A percentile compares a stretch with the other conserved stretches of the same genome.
Conservation (phyloP, 2,113 vertebrate genomes). For the Onychostoma macrolepis region DNA sequence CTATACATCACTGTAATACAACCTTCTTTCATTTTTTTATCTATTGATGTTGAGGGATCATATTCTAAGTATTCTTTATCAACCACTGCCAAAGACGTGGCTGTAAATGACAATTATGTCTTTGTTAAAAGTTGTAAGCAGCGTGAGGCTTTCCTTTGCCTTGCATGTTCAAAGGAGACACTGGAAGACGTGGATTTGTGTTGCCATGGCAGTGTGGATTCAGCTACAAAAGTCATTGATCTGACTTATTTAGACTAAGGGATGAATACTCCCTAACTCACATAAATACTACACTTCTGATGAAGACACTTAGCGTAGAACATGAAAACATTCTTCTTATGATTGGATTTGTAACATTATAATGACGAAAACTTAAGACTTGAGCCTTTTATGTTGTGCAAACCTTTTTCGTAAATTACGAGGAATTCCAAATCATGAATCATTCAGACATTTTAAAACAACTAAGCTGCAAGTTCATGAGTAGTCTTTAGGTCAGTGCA, state of each 20-base stretch:
- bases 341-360: not conserved
- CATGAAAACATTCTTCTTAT: not conserved
- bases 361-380: not conserved
- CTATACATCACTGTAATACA: not conserved
- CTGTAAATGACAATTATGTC: not conserved
- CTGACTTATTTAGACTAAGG: slow-evolving; percentile 13
- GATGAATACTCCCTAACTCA: not conserved
- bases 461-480: not conserved
- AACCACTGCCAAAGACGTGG: not conserved
- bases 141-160: not conserved
- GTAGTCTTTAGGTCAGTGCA: not conserved
- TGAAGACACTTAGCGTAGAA: not conserved
- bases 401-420: not conserved
- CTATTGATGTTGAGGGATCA: not conserved
- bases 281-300: not conserved
- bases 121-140: not conserved
- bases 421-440: not conserved
- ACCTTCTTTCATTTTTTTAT: not conserved
- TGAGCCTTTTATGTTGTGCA: not conserved
- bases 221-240: not conserved
- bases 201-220: slow-evolving; percentile 51
- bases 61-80: not conserved
- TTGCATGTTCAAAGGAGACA: slow-evolving; percentile 28
- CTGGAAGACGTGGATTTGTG: slow-evolving; percentile 27
- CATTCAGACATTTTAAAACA: not conserved